phyloP scores from a whole-genome alignment of 1,140 invertebrate species.

The Lucilia cuprina region DNA sequence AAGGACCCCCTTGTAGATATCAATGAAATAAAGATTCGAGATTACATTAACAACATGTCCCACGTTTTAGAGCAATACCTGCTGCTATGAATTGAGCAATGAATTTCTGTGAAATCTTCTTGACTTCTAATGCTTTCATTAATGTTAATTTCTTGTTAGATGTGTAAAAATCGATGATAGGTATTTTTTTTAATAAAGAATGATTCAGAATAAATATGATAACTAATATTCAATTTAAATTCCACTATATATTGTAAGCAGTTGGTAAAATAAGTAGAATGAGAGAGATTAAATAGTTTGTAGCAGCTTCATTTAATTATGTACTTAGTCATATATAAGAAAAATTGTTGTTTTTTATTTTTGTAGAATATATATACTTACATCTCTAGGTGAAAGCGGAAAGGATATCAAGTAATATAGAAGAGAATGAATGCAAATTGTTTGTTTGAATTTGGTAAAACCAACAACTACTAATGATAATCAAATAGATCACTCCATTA shows the following conservation, averaged over 20 bases:
- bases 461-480: neutral
- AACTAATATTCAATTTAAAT: neutral
- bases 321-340: neutral
- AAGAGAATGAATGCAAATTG: neutral
- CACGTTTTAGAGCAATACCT: no score
- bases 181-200: neutral
- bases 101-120: no score
- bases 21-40: no score
- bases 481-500: neutral
- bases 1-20: no score
- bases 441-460: neutral
- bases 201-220: neutral
- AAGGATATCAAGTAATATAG: neutral
- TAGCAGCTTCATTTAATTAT: neutral
- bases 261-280: neutral
- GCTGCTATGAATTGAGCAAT: no score
- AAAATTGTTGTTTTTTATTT: neutral
- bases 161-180: neutral
- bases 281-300: neutral
- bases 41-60: no score
- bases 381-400: neutral
- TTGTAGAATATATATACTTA: neutral
- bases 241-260: neutral
- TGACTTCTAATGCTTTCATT: no score
- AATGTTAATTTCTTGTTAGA: no score